These are phyloP conservation scores for Stenolophus ochropezus DNA, from an alignment of 2,888 invertebrate genomes.

Conservation along the genomic window DNA sequence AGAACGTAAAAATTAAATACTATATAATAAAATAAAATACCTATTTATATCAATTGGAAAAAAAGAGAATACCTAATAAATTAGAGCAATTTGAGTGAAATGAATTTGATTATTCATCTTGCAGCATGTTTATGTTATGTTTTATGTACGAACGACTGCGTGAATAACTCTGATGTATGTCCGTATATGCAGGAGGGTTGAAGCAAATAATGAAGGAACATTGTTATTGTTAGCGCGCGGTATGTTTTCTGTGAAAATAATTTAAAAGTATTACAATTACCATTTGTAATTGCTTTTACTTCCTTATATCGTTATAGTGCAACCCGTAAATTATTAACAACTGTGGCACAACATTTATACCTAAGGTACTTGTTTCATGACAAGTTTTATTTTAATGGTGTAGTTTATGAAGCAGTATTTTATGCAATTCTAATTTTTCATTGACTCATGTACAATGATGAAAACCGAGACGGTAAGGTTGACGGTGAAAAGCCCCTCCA, in stretches of 20 bases:
- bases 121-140: neutral
- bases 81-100: neutral
- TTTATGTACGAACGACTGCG: neutral
- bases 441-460: no score
- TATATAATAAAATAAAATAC: no score
- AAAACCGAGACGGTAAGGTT: no score
- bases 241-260: conserved; percentile 37
- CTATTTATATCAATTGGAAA: neutral
- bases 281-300: neutral
- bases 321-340: neutral
- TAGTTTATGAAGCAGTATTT: no score
- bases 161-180: conserved; percentile 3
- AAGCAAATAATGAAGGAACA: conserved; percentile 14
- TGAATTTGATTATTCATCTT: neutral
- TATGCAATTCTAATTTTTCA: no score
- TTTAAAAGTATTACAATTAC: conserved; percentile 36
- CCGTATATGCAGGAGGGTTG: neutral
- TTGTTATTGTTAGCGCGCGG: conserved; percentile 16
- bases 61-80: neutral
- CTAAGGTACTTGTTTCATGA: no score
- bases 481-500: no score
- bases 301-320: neutral
- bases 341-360: neutral
- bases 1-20: no score
- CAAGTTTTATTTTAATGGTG: no score